Conservation (phyloP, 2,113 vertebrate genomes). For the Mugil cephalus region DNA sequence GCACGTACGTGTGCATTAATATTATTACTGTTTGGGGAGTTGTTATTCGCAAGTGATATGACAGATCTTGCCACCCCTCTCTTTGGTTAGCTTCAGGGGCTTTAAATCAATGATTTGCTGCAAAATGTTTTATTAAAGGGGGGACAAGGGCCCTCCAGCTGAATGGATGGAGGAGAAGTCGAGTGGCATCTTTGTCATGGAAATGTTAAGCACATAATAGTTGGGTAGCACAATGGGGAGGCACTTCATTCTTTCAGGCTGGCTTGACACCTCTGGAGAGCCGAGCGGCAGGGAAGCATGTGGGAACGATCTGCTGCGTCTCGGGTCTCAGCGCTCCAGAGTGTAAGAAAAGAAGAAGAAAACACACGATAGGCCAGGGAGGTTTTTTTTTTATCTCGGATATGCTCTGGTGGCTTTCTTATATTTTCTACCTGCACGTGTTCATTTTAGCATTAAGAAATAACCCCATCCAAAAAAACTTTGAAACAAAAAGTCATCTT, state of each 20-base stretch:
- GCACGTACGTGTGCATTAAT: not conserved
- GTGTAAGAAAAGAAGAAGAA: constrained; percentile 48
- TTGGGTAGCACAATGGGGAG: constrained; percentile 94
- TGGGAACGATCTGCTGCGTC: constrained; percentile 97
- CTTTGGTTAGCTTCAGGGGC: constrained; percentile 76
- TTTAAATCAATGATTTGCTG: constrained; percentile 97
- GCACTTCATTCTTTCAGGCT: constrained; percentile 99
- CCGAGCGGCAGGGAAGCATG: constrained; percentile 97
- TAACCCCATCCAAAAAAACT: not conserved
- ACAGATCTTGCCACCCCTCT: constrained; percentile 78
- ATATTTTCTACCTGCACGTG: not conserved
- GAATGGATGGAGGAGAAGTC: constrained; percentile 99
- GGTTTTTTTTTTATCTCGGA: constrained; percentile 28
- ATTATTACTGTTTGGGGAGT: not conserved
- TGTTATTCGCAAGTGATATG: constrained; percentile 13
- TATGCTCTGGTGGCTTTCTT: constrained; percentile 7
- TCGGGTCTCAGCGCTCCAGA: constrained; percentile 81
- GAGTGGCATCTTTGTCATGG: constrained; percentile 99
- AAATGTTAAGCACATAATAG: constrained; percentile 99
- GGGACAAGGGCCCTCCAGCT: constrained; percentile 94
- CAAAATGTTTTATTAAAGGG: constrained; percentile 98
- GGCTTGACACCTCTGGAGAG: constrained; percentile 97
- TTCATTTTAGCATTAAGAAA: constrained; percentile 2
- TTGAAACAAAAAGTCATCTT: not conserved
- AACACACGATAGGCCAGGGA: constrained; percentile 42